Evolutionary conservation across 2,113 vertebrate genomes (phyloP), one percentile per base, ranked within the genome.

Genomic region (Arvicanthis niloticus): DNA sequence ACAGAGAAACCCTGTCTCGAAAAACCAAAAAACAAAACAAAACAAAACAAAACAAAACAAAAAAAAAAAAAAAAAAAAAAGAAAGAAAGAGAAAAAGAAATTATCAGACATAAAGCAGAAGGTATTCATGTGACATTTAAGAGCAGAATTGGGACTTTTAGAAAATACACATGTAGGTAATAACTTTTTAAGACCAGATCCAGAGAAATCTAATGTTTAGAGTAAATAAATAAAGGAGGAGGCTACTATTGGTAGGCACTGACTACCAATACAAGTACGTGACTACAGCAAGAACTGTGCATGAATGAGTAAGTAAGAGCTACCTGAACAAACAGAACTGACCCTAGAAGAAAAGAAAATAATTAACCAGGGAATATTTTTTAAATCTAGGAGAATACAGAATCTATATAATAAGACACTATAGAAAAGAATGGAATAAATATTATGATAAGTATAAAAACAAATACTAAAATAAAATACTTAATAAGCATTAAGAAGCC

Each of bases 81-180:
- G n/a, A n/a, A n/a, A n/a, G n/a, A n/a, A n/a, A n/a, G n/a, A n/a
- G n/a, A n/a, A n/a, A n/a, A 87, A 93, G 73, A 82, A 77, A 67
- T 70, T 48, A 34, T 88, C 37, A 96, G 5, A 94, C 31, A 91
- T n/a, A 85, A 89, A 87, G 70, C 65, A 93, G 80, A 93, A 95
- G 58, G 37, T 15, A 72, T 19, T 21, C 3, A 95, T 70, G 0
- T 88, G 62, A 56, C 17, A 88, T 68, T 75, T 13, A 93, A 7
- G 48, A 89, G 11, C 45, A 93, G 22, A 95, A 95, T 92, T 58
- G 9, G 78, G 86, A 81, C 19, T 21, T 91, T 26, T 56, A 92
- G 45, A 29, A 94, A 90, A 72, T 97, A 90, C 31, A 89, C 37
- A 40, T 29, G 9, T 19, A 76, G 67, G 16, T 92, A 45, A 92